Evolutionary conservation across 2,888 invertebrate genomes (phyloP).

Genomic region (Phyllotreta striolata): DNA sequence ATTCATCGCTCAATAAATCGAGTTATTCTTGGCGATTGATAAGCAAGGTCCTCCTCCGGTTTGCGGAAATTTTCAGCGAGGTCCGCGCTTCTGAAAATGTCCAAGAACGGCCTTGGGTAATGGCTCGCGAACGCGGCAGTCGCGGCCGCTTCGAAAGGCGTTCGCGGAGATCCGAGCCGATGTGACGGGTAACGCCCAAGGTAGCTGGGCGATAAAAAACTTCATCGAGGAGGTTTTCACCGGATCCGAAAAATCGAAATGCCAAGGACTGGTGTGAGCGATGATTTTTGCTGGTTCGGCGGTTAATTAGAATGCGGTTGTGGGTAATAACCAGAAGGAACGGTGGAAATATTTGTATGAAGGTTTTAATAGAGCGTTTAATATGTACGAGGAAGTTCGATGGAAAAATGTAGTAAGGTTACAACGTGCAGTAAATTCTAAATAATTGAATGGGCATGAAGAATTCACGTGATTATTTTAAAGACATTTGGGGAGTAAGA

Average conservation of each 20-base stretch:
- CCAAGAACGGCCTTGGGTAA: constrained; percentile 5
- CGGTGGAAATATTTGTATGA: background rate
- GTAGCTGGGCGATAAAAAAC: constrained; percentile 7
- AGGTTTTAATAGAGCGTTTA: constrained; percentile 20
- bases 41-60: constrained; percentile 2
- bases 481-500: too few relatives aligned
- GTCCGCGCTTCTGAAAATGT: constrained; percentile 12
- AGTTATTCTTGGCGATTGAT: too few relatives aligned
- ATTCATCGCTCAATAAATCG: too few relatives aligned
- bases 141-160: background rate
- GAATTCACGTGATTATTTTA: background rate
- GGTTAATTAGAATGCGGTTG: background rate
- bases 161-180: constrained; percentile 14
- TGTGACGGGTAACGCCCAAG: constrained; percentile 9
- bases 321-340: constrained; percentile 14
- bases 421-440: constrained; percentile 1
- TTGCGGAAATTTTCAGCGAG: constrained; percentile 5
- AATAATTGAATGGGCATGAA: constrained; percentile 7
- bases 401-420: constrained; percentile 9
- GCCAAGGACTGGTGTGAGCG: background rate
- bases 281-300: too few relatives aligned
- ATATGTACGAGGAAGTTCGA: constrained; percentile 19
- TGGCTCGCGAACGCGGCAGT: constrained; percentile 10
- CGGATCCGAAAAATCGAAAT: constrained; percentile 10
- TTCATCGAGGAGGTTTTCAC: constrained; percentile 8